Percentiles rank a stretch among this genome's conserved stretches.
Evolutionary conservation across 1,140 invertebrate genomes (phyloP).

Genomic region (Chelonus insularis): DNA sequence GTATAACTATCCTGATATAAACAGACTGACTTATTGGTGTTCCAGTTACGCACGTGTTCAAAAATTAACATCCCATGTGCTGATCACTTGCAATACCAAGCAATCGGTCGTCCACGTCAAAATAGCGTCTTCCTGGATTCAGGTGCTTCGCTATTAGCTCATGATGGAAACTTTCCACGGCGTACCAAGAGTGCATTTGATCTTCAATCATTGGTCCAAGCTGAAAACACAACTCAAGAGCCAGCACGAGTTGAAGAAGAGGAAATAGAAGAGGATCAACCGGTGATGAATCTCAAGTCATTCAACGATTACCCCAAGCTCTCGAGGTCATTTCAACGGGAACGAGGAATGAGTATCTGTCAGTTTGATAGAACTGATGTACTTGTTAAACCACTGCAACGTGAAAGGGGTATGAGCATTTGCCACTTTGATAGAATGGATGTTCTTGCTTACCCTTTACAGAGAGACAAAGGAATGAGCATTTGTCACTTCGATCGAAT

Average conservation of each 20-base stretch:
- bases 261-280: constrained; percentile 20
- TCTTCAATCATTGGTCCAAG: constrained; percentile 72
- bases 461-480: constrained; percentile 44
- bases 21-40: constrained; percentile 34
- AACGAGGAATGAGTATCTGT: constrained; percentile 34
- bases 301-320: constrained; percentile 23
- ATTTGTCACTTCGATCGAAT: constrained; percentile 47
- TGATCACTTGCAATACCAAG: constrained; percentile 59
- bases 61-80: constrained; percentile 70
- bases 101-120: constrained; percentile 63
- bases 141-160: constrained; percentile 60
- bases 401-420: constrained; percentile 48
- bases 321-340: constrained; percentile 29
- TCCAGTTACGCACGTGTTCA: constrained; percentile 68
- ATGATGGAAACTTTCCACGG: constrained; percentile 64
- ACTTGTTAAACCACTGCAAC: constrained; percentile 28
- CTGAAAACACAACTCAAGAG: constrained; percentile 45
- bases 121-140: constrained; percentile 85
- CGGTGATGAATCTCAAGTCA: constrained; percentile 27
- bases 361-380: constrained; percentile 37
- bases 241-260: constrained; percentile 27
- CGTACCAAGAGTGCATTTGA: constrained; percentile 82
- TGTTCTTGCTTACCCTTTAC: constrained; percentile 33
- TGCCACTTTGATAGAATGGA: constrained; percentile 48
- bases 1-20: neutral